Evolutionary conservation across 2,797 vertebrate genomes (phyloP).

Genomic region (Betta splendens): DNA sequence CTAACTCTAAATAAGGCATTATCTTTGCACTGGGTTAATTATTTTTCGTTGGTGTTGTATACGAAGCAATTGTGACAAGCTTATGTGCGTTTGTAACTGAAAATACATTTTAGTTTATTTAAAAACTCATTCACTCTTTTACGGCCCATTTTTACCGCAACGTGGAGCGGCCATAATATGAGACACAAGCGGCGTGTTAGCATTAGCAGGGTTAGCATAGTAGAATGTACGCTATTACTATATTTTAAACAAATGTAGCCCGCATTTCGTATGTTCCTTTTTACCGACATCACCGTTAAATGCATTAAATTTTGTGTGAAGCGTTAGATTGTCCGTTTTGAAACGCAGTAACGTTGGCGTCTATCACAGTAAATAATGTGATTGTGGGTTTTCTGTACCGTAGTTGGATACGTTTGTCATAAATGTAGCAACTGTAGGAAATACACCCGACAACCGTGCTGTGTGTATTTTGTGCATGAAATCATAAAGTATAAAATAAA

Average conservation of each 20-base stretch:
- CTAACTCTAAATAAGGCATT: background rate
- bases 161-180: constrained; percentile 75
- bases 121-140: background rate
- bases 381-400: too few relatives aligned
- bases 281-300: accelerated
- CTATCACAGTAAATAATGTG: too few relatives aligned
- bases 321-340: accelerated
- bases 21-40: accelerated
- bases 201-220: constrained; percentile 43
- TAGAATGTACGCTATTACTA: accelerated
- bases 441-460: too few relatives aligned
- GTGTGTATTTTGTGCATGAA: too few relatives aligned
- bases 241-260: accelerated
- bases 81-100: background rate
- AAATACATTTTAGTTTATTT: accelerated
- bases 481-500: too few relatives aligned
- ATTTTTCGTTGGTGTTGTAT: accelerated
- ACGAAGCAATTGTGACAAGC: background rate
- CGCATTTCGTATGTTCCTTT: accelerated
- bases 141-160: constrained; percentile 46
- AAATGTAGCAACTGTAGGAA: too few relatives aligned
- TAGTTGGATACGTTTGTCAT: too few relatives aligned
- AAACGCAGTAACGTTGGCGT: too few relatives aligned
- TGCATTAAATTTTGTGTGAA: accelerated
- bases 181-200: constrained; percentile 31